Evolutionary conservation across 2,797 vertebrate species (phyloP).

Genomic region (Cirrhinus molitorella): DNA sequence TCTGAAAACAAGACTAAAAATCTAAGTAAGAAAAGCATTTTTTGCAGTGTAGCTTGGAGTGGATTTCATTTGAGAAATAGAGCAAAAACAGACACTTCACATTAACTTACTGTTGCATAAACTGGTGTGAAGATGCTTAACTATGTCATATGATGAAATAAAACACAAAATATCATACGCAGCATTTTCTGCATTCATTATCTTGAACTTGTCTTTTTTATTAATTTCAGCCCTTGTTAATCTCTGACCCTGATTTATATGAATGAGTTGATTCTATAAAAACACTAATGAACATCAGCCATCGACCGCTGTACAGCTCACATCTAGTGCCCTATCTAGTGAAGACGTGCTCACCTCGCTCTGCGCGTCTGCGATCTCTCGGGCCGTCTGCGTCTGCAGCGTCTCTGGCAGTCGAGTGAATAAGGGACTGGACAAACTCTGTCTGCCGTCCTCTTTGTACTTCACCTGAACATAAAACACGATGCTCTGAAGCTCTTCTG

Average conservation of each 20-base stretch:
- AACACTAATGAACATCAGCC: not conserved
- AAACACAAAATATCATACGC: not conserved
- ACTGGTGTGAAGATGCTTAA: not conserved
- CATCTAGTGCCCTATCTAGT: not conserved
- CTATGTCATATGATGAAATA: no score
- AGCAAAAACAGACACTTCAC: no score
- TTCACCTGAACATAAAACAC: slow-evolving; percentile 72
- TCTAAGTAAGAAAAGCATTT: no score
- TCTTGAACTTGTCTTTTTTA: not conserved
- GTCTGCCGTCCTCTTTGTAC: slow-evolving; percentile 80
- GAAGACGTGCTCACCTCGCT: slow-evolving; percentile 76
- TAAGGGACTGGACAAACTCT: slow-evolving; percentile 75
- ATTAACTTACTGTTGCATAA: no score
- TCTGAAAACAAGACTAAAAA: no score
- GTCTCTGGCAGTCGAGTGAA: slow-evolving; percentile 86
- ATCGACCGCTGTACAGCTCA: no score
- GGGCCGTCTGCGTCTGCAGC: slow-evolving; percentile 82
- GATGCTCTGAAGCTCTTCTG: not conserved
- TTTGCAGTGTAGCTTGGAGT: no score
- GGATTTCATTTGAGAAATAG: no score
- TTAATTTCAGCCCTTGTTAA: not conserved
- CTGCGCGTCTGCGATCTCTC: slow-evolving; percentile 80
- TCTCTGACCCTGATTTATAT: not conserved
- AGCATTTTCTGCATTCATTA: not conserved
- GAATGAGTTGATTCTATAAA: not conserved